These are phyloP conservation scores for Spodoptera frugiperda DNA, from an alignment of 1,140 invertebrate species.

Conservation along the genomic window DNA sequence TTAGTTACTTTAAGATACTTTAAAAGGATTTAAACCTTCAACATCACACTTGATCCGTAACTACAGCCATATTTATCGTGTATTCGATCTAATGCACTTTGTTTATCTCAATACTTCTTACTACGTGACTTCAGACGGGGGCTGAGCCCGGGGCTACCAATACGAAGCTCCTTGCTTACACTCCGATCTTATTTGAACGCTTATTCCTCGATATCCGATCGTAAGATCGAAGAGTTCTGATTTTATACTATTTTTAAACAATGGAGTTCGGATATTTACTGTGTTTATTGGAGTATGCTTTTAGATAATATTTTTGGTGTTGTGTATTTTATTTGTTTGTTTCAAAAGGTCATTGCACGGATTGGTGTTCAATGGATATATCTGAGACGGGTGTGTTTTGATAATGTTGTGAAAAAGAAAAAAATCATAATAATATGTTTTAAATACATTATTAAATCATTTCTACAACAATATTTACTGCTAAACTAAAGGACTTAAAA, in stretches of 20 bases:
- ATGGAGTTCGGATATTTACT: not conserved
- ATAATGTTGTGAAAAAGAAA: too few species aligned
- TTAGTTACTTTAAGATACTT: not conserved
- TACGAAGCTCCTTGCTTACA: constrained; percentile 38
- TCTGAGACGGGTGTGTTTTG: too few species aligned
- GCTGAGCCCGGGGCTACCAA: constrained; percentile 40
- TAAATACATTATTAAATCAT: too few species aligned
- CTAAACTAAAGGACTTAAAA: too few species aligned
- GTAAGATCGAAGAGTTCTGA: constrained; percentile 49
- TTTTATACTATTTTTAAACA: constrained; percentile 47
- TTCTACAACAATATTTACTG: too few species aligned
- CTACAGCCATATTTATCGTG: constrained; percentile 26
- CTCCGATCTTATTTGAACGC: constrained; percentile 34
- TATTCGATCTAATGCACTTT: constrained; percentile 43
- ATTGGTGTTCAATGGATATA: too few species aligned
- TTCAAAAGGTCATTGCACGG: too few species aligned
- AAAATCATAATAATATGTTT: too few species aligned
- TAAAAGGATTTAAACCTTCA: not conserved
- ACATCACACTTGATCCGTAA: not conserved
- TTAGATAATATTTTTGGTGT: not conserved
- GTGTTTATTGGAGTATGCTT: not conserved
- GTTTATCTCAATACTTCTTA: constrained; percentile 48
- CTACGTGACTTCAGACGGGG: constrained; percentile 46
- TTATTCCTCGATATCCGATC: constrained; percentile 52
- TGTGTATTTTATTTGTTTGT: not conserved